A percentile compares a stretch with the other conserved stretches of the same genome.
These are phyloP conservation scores for Colossoma macropomum DNA, from an alignment of 2,113 vertebrate species.

Conservation along the genomic window DNA sequence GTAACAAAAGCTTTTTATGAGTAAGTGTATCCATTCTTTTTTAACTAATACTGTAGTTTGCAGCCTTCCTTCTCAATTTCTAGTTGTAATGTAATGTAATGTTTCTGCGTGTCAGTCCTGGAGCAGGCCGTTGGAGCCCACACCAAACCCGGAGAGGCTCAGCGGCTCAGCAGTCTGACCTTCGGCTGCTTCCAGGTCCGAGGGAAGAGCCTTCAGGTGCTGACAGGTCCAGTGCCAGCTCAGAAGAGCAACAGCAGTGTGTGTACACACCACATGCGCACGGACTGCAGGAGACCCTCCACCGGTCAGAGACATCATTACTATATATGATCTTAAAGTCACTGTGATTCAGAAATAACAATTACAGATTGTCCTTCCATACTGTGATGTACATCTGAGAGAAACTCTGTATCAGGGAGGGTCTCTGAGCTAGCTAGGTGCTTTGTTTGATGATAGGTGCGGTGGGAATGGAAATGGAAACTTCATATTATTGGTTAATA, in stretches of 20 bases:
- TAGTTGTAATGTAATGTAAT: not conserved
- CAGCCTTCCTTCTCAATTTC: not conserved
- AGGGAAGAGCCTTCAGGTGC: conserved; percentile 86
- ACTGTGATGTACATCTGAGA: too few relatives aligned
- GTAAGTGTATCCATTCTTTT: too few relatives aligned
- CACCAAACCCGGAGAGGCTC: conserved; percentile 83
- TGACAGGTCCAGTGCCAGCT: conserved; percentile 78
- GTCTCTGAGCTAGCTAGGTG: too few relatives aligned
- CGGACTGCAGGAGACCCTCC: conserved; percentile 23
- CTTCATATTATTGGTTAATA: too few relatives aligned
- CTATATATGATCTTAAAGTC: too few relatives aligned
- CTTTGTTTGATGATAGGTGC: too few relatives aligned
- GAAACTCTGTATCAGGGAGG: too few relatives aligned
- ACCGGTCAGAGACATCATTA: conserved; percentile 33
- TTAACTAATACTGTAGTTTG: too few relatives aligned
- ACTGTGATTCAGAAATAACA: too few relatives aligned
- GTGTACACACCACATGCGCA: conserved; percentile 24
- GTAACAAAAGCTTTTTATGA: too few relatives aligned
- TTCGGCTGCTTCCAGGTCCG: conserved; percentile 93
- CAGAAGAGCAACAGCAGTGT: conserved; percentile 68
- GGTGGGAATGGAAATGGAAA: too few relatives aligned
- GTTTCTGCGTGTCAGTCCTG: conserved; percentile 70
- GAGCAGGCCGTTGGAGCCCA: conserved; percentile 74
- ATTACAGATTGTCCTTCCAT: too few relatives aligned
- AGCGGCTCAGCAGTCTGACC: conserved; percentile 90